Base-by-base conservation (phyloP, 2,113 vertebrate genomes). In the Mustelus asterias region DNA sequence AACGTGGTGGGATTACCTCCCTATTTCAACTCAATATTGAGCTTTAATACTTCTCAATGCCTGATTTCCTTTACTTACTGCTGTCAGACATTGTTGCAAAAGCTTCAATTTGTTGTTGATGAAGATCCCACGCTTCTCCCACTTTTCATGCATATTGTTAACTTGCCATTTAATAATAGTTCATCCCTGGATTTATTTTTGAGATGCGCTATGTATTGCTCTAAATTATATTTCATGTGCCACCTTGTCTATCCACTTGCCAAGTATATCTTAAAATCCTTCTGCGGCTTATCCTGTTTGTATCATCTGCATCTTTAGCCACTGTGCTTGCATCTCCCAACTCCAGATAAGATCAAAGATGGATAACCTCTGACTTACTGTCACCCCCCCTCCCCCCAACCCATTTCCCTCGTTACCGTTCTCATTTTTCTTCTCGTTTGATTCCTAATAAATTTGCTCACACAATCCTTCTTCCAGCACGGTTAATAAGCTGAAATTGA, bases 61-160 rank as follows among this genome's bases (percentile, higher is more conserved):
- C 33, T n/a, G 33, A n/a, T 93, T n/a, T 93, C 60, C 3, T 93
- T 93, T 67, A 7, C 60, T 93, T n/a, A 16, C 58, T 65, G 29
- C 60, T 33, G 13, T 16, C 18, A 16, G n/a, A 11, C 78, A 18
- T 41, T 37, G 78, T 80, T 80, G 78, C 16, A 33, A 37, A 5
- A 16, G 89, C 89, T 63, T 65, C 89, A 92, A 92, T 63, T 92
- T 63, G 58, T 92, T 63, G 88, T 63, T 60, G 60, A n/a, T 92
- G 16, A 63, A 58, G 33, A n/a, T 20, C 60, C 89, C n/a, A 67
- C n/a, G 9, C 67, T 16, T 20, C 37, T 83, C 37, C 37, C 37
- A 83, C 20, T 37, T 37, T 20, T n/a, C 33, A 44, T 67, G 60
- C 9, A 65, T 16, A n/a, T 92, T 63, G n/a, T 92, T 92, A 63